Evolutionary conservation across 2,888 invertebrate species (phyloP), one percentile per base, ranked within the genome.

Genomic region (Loripinus fragilis): DNA sequence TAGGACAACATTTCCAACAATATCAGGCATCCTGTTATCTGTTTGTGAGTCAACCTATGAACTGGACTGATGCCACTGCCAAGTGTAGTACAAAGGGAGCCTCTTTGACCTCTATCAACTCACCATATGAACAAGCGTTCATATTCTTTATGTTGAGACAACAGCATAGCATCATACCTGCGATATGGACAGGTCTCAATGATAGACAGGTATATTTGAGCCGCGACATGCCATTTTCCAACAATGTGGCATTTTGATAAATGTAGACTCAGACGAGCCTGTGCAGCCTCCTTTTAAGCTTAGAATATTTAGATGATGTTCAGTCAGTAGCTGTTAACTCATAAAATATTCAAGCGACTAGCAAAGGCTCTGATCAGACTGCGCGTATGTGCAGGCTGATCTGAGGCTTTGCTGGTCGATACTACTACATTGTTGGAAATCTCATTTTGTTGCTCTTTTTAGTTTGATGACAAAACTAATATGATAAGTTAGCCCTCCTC

Each of bases 161-260:
- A n/a, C 55, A 55, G 15, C 66, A 73, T 10, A 42, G 74, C 25
- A 70, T 74, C 2, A 76, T 71, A 33, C 65, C 68, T 15, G 70
- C 74, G 1, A 55, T 87, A 2, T 90, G 90, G 90, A 87, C 81
- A 33, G 90, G 90, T 7, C 78, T 90, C 5, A 87, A 83, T 73
- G 87, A 88, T 74, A 45, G 71, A 12, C 65, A 79, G 78, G 90
- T 88, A 80, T 75, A 75, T 48, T n/a, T n/a, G n/a, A n/a, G n/a
- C n/a, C n/a, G n/a, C n/a, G n/a, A n/a, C n/a, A n/a, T n/a, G n/a
- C n/a, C n/a, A n/a, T n/a, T n/a, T n/a, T n/a, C n/a, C n/a, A n/a
- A n/a, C n/a, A n/a, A n/a, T n/a, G n/a, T n/a, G n/a, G n/a, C n/a
- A n/a, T n/a, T n/a, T n/a, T n/a, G n/a, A n/a, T n/a, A n/a, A n/a